Evolutionary conservation across 2,797 vertebrate genomes (phyloP), one percentile per base, ranked within the genome.

Genomic region (Tapirus indicus): DNA sequence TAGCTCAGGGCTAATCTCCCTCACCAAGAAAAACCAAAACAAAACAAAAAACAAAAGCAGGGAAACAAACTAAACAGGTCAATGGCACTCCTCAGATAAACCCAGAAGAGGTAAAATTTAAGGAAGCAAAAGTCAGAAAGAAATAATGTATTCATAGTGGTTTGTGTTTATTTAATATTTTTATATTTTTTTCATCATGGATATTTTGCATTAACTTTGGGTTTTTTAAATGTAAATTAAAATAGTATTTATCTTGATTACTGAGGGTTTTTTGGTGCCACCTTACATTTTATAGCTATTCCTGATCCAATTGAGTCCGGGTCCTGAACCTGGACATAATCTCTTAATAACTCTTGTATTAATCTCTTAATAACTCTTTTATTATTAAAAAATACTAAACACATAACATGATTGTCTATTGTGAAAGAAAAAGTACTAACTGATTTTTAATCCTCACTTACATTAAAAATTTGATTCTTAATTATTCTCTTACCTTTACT

Each of bases 81-180:
- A 60, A 9, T 5, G 35, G 27, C 38, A 41, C 7, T 35, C 4
- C 38, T 41, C 32, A 32, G 17, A n/a, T 7, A 47, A 9, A 35
- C 1, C 7, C 69, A 68, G 75, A 38, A 69, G 4, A 18, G 7
- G 18, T 11, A 21, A 25, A 12, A 52, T 66, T 71, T 21, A 35
- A 87, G 9, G 69, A 32, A 69, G 49, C 18, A 17, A 5, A 16
- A 54, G 10, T 17, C 5, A 29, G 60, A 32, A 12, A 49, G 9
- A 84, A 74, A 84, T 20, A 66, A 72, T 21, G 21, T 32, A 60
- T 29, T 96, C 32, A 77, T 85, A 35, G 6, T 35, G 21, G 2
- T 8, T 29, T 56, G 8, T 47, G 2, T 88, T 92, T 85, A 87
- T 71, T 80, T 87, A 68, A 88, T 74, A 13, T 75, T 32, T 84